phyloP scores from a whole-genome alignment of 2,888 invertebrate genomes.

The Hirudinaria manillensis region DNA sequence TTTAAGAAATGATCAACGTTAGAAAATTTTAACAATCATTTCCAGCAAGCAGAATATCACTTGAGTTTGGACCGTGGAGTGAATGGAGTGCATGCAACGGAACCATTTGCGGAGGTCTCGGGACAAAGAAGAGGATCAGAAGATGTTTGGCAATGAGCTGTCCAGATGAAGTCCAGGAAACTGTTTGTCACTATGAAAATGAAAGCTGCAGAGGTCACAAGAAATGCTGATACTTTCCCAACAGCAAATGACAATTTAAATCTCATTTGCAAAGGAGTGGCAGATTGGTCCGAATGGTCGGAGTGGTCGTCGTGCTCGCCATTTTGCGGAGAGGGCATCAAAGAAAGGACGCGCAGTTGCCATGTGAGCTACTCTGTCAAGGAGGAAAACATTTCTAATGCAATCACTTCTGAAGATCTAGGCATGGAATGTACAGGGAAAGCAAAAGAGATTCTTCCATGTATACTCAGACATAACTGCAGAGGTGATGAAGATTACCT shows the following conservation, averaged over 20 bases:
- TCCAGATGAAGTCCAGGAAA: slow-evolving; percentile 19
- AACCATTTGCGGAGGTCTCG: slow-evolving; percentile 5
- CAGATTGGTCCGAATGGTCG: slow-evolving; percentile 48
- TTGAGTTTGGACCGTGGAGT: slow-evolving; percentile 12
- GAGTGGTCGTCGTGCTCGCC: slow-evolving; percentile 45
- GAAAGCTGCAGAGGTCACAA: background rate
- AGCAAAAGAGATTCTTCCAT: slow-evolving; percentile 17
- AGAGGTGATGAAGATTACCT: background rate
- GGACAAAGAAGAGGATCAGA: slow-evolving; percentile 13
- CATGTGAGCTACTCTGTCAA: slow-evolving; percentile 9
- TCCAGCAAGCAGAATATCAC: background rate
- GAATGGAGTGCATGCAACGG: slow-evolving; percentile 16
- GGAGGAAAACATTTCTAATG: background rate
- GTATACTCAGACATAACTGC: slow-evolving; percentile 19
- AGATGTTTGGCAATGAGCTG: slow-evolving; percentile 8
- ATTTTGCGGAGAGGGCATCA: slow-evolving; percentile 45
- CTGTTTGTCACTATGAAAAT: slow-evolving; percentile 10
- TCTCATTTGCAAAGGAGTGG: slow-evolving; percentile 41
- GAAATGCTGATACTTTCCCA: background rate
- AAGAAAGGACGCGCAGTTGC: slow-evolving; percentile 44
- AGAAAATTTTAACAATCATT: background rate
- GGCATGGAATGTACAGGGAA: slow-evolving; percentile 17
- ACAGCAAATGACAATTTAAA: background rate
- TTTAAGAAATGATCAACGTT: background rate
- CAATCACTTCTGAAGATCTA: background rate